phyloP scores from a whole-genome alignment of 2,797 vertebrate genomes.

The Psittacula derbiana region DNA sequence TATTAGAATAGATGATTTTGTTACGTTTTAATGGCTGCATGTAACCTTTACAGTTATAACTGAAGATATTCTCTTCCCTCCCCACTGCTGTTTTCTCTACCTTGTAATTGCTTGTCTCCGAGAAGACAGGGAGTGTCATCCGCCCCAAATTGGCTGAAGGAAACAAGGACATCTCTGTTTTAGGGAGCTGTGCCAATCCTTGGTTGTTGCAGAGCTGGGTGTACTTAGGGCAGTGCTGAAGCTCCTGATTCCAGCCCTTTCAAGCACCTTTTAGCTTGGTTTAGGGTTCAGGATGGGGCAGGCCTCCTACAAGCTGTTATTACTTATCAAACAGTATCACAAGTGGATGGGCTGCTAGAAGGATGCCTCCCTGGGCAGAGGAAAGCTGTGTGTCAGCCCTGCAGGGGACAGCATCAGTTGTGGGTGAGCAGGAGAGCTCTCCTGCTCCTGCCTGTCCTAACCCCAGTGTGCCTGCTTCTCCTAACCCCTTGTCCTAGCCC shows the following conservation, averaged over 20 bases:
- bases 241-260: not conserved
- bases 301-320: not conserved
- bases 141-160: not conserved
- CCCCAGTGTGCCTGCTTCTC: too few species aligned
- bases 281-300: not conserved
- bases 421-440: not conserved
- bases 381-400: not conserved
- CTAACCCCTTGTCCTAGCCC: too few species aligned
- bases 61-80: not conserved
- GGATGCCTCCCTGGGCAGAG: not conserved
- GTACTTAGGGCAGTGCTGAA: not conserved
- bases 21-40: not conserved
- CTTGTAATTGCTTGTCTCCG: not conserved
- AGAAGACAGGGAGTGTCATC: not conserved
- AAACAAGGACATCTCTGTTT: not conserved
- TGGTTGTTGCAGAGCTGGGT: not conserved
- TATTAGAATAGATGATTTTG: not conserved
- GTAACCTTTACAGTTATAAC: not conserved
- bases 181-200: rapidly evolving
- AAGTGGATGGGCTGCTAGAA: not conserved
- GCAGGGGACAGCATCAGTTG: not conserved
- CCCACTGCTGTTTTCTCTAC: not conserved
- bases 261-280: not conserved
- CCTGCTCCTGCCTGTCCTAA: not conserved
- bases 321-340: not conserved